Evolutionary conservation across 2,797 vertebrate genomes (phyloP).

Genomic region (Urophycis tenuis): DNA sequence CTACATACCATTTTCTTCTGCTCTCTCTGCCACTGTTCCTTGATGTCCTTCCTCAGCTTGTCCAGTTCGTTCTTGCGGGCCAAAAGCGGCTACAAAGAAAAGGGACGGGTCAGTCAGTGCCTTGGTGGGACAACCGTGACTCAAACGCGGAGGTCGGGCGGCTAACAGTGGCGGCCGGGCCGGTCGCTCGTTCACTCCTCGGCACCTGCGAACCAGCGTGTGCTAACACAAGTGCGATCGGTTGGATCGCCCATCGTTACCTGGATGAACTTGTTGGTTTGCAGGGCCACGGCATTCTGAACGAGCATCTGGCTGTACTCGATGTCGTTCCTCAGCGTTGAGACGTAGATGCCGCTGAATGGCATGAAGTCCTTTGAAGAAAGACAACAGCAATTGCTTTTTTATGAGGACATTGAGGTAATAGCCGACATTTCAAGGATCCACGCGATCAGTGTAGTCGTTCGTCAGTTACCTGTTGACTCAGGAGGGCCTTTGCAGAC

Average conservation of each 20-base stretch:
- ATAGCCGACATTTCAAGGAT: background rate
- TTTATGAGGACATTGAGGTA: background rate
- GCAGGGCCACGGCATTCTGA: conserved; percentile 83
- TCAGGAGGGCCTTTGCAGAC: conserved; percentile 79
- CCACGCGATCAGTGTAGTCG: background rate
- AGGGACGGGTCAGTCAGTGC: background rate
- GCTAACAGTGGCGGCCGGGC: background rate
- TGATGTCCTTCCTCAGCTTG: conserved; percentile 92
- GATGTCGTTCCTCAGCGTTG: conserved; percentile 87
- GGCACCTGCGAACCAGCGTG: background rate
- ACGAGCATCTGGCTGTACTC: conserved; percentile 84
- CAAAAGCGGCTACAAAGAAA: conserved; percentile 78
- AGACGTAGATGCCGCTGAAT: conserved; percentile 84
- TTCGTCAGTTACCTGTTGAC: conserved; percentile 76
- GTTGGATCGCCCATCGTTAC: conserved; percentile 54
- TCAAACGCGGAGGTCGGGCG: background rate
- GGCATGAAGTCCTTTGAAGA: conserved; percentile 86
- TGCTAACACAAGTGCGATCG: background rate
- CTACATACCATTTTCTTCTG: conserved; percentile 95
- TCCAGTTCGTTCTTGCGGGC: conserved; percentile 91
- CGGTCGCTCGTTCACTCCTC: background rate
- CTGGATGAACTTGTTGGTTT: conserved; percentile 95
- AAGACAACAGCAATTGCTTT: background rate
- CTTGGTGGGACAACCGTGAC: too few species aligned
- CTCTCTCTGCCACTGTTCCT: conserved; percentile 96